These are phyloP conservation scores for Phenacoccus solenopsis DNA, from an alignment of 1,140 invertebrate species.

Conservation along the genomic window DNA sequence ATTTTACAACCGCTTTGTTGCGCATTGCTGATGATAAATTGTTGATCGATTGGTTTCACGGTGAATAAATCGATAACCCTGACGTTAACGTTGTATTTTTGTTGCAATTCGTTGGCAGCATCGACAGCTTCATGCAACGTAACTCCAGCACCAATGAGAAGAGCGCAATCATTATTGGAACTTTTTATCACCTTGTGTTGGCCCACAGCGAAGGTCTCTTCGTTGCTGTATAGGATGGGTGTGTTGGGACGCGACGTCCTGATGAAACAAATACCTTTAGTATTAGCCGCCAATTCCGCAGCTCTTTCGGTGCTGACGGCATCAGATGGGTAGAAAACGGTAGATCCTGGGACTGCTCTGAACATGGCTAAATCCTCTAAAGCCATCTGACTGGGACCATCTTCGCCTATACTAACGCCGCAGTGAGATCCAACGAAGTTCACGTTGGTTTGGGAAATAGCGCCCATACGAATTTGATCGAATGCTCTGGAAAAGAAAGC, in stretches of 20 bases:
- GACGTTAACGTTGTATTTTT: conserved; percentile 50
- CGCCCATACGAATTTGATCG: conserved; percentile 97
- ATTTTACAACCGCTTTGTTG: conserved; percentile 65
- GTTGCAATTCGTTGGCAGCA: conserved; percentile 61
- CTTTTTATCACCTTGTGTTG: conserved; percentile 67
- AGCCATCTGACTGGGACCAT: conserved; percentile 99
- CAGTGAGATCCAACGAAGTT: conserved; percentile 94
- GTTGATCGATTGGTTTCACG: conserved; percentile 84
- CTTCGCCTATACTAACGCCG: conserved; percentile 90
- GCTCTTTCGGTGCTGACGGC: conserved; percentile 88
- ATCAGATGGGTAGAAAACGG: conserved; percentile 94
- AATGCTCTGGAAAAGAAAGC: conserved; percentile 93
- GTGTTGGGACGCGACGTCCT: conserved; percentile 88
- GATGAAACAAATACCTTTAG: conserved; percentile 89
- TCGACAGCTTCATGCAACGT: conserved; percentile 83
- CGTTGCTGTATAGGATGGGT: conserved; percentile 72
- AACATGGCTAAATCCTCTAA: conserved; percentile 96
- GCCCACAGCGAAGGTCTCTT: conserved; percentile 70
- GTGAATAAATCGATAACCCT: conserved; percentile 90
- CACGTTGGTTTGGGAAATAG: conserved; percentile 94
- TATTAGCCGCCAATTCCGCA: conserved; percentile 91
- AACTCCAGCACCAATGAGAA: conserved; percentile 84
- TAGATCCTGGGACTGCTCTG: conserved; percentile 74
- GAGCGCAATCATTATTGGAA: conserved; percentile 57
- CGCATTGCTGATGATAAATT: conserved; percentile 63